A percentile compares a stretch with the other conserved stretches of the same genome.
Evolutionary conservation across 2,797 vertebrate species (phyloP).

Genomic region (Chromobotia macracanthus): DNA sequence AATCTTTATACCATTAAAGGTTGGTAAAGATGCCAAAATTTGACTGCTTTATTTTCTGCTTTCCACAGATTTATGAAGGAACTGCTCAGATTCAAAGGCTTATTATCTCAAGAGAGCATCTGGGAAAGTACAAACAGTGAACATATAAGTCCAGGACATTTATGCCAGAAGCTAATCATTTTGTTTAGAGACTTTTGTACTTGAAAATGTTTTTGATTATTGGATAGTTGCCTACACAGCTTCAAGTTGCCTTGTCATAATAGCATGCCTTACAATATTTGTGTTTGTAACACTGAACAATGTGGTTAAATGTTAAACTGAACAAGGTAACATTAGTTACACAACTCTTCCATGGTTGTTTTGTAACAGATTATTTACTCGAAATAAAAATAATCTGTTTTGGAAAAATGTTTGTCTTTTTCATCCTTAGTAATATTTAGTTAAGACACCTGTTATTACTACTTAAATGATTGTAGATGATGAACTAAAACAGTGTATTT

Average conservation of each 20-base stretch:
- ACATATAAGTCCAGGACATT: background rate
- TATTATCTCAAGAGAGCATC: conserved; percentile 88
- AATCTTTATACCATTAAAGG: background rate
- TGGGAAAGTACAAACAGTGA: conserved; percentile 82
- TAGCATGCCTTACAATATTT: conserved; percentile 45
- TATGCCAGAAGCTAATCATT: background rate
- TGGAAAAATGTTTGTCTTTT: too few species aligned
- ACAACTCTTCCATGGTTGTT: background rate
- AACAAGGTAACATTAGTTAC: conserved; percentile 16
- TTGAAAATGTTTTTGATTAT: conserved; percentile 26
- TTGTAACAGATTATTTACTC: background rate
- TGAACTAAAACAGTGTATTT: too few species aligned
- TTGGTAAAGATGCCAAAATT: background rate
- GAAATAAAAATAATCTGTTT: conserved; percentile 32
- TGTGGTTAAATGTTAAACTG: background rate
- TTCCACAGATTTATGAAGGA: conserved; percentile 93
- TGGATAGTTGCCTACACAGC: conserved; percentile 59
- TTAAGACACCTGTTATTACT: too few species aligned
- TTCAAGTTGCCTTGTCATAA: conserved; percentile 35
- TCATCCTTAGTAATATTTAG: too few species aligned
- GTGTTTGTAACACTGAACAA: conserved; percentile 34
- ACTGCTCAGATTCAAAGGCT: conserved; percentile 94
- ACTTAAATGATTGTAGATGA: too few species aligned
- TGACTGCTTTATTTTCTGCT: background rate
- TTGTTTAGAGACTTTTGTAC: conserved; percentile 34